Evolutionary conservation across 2,113 vertebrate genomes (phyloP).

Genomic region (Rattus rattus): DNA sequence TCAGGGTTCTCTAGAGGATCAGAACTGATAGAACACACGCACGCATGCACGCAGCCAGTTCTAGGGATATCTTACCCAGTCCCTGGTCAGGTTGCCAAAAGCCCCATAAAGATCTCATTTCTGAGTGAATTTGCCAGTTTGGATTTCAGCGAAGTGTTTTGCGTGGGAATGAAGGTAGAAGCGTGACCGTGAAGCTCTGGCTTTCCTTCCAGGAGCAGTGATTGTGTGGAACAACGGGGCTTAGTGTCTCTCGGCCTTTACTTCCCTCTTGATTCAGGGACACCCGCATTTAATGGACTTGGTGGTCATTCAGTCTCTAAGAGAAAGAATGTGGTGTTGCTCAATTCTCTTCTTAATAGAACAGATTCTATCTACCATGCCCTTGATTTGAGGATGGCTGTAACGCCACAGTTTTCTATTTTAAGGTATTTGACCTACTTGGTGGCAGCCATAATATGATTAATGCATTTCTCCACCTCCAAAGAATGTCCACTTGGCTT

Average conservation of each 20-base stretch:
- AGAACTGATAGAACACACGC: neutral
- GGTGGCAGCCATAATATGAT: neutral
- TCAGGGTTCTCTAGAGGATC: neutral
- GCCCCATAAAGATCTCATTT: neutral
- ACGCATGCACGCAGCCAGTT: neutral
- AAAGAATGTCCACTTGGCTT: neutral
- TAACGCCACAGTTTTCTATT: conserved; percentile 1
- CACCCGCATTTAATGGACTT: neutral
- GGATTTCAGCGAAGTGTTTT: neutral
- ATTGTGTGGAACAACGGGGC: neutral
- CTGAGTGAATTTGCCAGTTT: neutral
- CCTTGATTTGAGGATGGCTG: neutral
- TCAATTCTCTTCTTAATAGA: neutral
- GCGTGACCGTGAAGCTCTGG: neutral
- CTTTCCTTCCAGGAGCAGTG: neutral
- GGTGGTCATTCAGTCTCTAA: neutral
- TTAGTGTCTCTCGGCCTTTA: neutral
- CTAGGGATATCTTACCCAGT: neutral
- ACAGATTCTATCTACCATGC: neutral
- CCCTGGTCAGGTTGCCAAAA: neutral
- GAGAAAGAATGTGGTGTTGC: neutral
- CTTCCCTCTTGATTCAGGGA: conserved; percentile 28
- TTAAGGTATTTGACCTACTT: neutral
- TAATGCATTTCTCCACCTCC: neutral
- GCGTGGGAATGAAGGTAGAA: neutral